phyloP scores from a whole-genome alignment of 2,888 invertebrate species.

The Rhyacophila evoluta region DNA sequence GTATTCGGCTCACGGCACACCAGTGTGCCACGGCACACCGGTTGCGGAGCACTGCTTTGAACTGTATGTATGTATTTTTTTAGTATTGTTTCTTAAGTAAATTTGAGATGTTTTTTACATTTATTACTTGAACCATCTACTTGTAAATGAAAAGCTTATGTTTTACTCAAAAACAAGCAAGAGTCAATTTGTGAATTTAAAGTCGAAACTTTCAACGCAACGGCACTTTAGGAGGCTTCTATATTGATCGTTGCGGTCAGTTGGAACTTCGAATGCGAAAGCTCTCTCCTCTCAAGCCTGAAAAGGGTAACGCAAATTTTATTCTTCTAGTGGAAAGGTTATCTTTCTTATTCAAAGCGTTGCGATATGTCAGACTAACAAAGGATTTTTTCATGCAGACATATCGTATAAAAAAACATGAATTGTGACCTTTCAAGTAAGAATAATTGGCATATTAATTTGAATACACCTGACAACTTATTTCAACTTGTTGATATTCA shows the following conservation, averaged over 20 bases:
- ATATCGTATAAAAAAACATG: background rate
- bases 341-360: conserved; percentile 2
- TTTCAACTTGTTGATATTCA: too few relatives aligned
- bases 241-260: conserved; percentile 22
- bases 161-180: background rate
- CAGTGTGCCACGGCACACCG: too few relatives aligned
- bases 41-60: background rate
- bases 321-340: conserved; percentile 15
- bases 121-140: background rate
- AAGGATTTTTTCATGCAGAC: background rate
- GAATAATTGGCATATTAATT: too few relatives aligned
- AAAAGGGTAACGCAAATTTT: conserved; percentile 22
- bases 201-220: conserved; percentile 9
- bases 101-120: background rate
- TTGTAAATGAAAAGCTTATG: background rate
- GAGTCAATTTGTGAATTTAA: background rate
- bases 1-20: too few relatives aligned
- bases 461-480: too few relatives aligned
- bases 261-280: background rate
- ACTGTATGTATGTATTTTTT: background rate
- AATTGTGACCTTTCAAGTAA: background rate
- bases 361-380: conserved; percentile 11
- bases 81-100: background rate
- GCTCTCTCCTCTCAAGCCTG: conserved; percentile 12
- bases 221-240: conserved; percentile 10